These are phyloP conservation scores for Paratrypauchen microcephalus DNA, from an alignment of 2,797 vertebrate genomes.

Conservation along the genomic window DNA sequence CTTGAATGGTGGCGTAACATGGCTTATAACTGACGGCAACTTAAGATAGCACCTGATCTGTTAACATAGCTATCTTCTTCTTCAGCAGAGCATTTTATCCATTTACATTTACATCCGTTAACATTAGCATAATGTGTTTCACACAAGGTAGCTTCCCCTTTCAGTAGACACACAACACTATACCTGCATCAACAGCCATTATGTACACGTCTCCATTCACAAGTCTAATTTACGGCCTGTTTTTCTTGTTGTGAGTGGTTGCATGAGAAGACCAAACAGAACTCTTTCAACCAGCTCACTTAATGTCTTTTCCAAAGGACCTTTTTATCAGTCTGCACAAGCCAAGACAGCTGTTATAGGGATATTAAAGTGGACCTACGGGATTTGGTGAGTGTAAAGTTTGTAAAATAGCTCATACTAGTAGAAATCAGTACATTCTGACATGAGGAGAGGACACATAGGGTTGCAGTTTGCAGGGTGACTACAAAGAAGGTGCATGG, in stretches of 20 bases:
- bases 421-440: constrained; percentile 13
- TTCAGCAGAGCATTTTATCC: not conserved
- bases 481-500: not conserved
- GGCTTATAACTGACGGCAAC: not conserved
- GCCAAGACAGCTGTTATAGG: constrained; percentile 7
- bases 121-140: constrained; percentile 4
- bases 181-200: constrained; percentile 6
- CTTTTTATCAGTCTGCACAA: not conserved
- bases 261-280: not conserved
- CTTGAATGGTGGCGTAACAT: not conserved
- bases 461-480: not conserved
- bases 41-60: not conserved
- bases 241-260: constrained; percentile 1
- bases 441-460: constrained; percentile 12
- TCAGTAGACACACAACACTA: not conserved
- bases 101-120: not conserved
- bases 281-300: not conserved
- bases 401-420: constrained; percentile 22
- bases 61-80: not conserved
- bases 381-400: constrained; percentile 39
- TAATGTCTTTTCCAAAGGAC: constrained; percentile 19
- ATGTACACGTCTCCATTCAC: constrained; percentile 8
- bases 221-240: not conserved
- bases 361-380: constrained; percentile 15
- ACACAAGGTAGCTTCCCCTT: not conserved